Evolutionary conservation across 2,888 invertebrate species (phyloP), one percentile per base, ranked within the genome.

Genomic region (Hemistola chrysoprasaria): DNA sequence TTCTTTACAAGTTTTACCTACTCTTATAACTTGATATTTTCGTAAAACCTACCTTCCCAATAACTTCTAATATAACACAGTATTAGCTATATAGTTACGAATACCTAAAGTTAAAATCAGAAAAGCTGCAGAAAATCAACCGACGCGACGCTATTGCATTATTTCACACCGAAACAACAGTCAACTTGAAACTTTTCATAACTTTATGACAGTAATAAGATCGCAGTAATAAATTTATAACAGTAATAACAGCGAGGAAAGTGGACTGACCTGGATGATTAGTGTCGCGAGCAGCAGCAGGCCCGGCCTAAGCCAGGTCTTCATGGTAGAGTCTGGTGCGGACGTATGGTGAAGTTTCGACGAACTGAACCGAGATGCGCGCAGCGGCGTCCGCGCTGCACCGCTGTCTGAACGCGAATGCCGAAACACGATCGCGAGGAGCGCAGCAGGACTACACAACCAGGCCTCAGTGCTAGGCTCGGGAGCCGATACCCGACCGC

Each of bases 351-450:
- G 58, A 78, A 82, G 74, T 78, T 75, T 66, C 54, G 26, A 6
- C 6, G 62, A 71, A 59, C 57, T 4, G 16, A 53, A 62, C 24
- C 33, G 47, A 36, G 36, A 46, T 29, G 65, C 71, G 78, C 76
- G 71, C 65, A 66, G 67, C 73, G 62, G 65, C 77, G 74, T 70
- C 75, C 74, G 76, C 76, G 77, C 83, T 74, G 65, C 74, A 63
- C 74, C 58, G 72, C 69, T 65, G 76, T 67, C 78, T 66, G 70
- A 68, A 71, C 73, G 80, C 83, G 83, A 85, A 76, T 86, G 84
- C 63, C 51, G 59, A 10, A 39, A 11, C 21, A 32, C 23, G 1
- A 22, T 6, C 11, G 22, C 20, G 22, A 28, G 23, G n/a, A 33
- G 40, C 39, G 50, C 39, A 10, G 21, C 29, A n/a, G 24, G 22